Base-by-base conservation (phyloP, 2,888 invertebrate species). In the Deilephila elpenor region DNA sequence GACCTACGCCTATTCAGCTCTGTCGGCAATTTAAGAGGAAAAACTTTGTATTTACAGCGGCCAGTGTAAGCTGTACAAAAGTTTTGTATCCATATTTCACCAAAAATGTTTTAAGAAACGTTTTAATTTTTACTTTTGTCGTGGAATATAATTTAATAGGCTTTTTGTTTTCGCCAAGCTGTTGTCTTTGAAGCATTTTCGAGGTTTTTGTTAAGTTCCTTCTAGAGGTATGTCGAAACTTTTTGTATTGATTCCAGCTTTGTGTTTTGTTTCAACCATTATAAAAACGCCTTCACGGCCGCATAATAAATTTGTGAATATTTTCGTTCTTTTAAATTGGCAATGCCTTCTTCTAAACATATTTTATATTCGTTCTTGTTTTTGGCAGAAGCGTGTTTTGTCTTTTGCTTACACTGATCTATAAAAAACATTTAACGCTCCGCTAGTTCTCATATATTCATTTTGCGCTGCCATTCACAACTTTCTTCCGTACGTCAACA, bases 1-100 rank as follows among this genome's bases (percentile, higher is more conserved):
- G 85, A 85, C 82, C 84, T 83, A 79, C 80, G 80, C 82, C 83
- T 84, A 84, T 82, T 80, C 80, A 78, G 76, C 78, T 74, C 77
- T 75, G 80, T 75, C 78, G 79, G 78, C 79, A 81, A 83, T 85
- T 86, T 82, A 76, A 82, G 76, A 81, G 77, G 75, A 75, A 83
- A 84, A 84, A 78, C 76, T 77, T 77, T 62, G 73, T 74, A 72
- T 83, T 78, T 77, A 78, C 75, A 78, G 73, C 72, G 75, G 76
- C 74, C 74, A 73, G 71, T 71, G 44, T 76, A 82, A 80, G 76
- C 78, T 82, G 76, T 75, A 77, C 75, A 74, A 17, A 77, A 82
- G 74, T 80, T 84, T 75, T n/a, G 62, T 67, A 44, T 73, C 71
- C 77, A 81, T 82, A 83, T 81, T 82, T 83, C 77, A 72, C 72